Evolutionary conservation across 1,140 invertebrate species (phyloP).

Genomic region (Drosophila erecta): DNA sequence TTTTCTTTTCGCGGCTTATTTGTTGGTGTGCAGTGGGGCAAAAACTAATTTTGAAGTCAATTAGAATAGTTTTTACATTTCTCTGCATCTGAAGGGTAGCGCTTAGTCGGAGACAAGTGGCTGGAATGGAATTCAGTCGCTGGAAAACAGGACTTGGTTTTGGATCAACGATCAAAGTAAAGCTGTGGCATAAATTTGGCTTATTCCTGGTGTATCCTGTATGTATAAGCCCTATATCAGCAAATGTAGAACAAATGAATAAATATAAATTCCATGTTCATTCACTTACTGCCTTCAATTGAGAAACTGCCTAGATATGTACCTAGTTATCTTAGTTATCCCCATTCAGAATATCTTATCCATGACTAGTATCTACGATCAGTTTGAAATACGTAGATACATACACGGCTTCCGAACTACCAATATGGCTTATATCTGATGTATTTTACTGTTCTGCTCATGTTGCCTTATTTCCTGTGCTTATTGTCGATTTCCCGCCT

Average conservation of each 20-base stretch:
- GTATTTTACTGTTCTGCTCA: constrained; percentile 40
- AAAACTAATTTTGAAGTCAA: constrained; percentile 78
- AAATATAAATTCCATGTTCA: no score
- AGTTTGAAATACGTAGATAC: constrained; percentile 1
- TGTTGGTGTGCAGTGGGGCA: constrained; percentile 46
- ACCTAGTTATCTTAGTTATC: not conserved
- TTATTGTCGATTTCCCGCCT: constrained; percentile 74
- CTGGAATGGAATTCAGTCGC: not conserved
- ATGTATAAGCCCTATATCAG: no score
- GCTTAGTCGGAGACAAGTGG: constrained; percentile 8
- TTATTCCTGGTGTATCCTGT: no score
- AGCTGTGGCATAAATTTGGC: not conserved
- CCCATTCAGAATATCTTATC: not conserved
- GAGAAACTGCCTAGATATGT: not conserved
- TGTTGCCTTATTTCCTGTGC: constrained; percentile 70
- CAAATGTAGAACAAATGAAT: no score
- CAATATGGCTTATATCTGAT: constrained; percentile 29
- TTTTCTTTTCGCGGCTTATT: constrained; percentile 15
- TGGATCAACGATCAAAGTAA: constrained; percentile 20
- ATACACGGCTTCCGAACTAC: not conserved
- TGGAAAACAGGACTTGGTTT: not conserved
- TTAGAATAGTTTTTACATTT: constrained; percentile 57
- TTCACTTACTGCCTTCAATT: no score
- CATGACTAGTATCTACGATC: constrained; percentile 11
- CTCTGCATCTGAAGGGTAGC: not conserved